Base-by-base conservation (phyloP, 2,797 vertebrate species). In the Enteromius trimaculatus region DNA sequence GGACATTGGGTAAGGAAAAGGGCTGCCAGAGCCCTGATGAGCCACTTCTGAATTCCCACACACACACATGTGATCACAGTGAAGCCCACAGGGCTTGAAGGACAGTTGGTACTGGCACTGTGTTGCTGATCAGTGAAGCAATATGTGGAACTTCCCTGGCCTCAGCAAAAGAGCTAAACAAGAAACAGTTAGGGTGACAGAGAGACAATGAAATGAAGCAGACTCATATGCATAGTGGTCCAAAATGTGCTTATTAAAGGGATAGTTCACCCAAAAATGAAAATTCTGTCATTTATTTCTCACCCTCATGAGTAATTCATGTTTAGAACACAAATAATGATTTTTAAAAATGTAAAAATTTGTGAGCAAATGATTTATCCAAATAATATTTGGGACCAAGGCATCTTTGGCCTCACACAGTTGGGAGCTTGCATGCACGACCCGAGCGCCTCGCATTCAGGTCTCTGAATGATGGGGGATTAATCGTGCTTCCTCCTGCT, bases 1-100 rank as follows among this genome's bases (percentile, higher is more conserved):
- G 91, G 89, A 92, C 92, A 91, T 60, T 68, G 86, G 84, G 88
- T 80, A 88, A 88, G 87, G 80, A 78, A 64, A 80, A 58, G 81
- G 83, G 79, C 55, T 88, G 91, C 90, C 92, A 90, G 81, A 84
- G 53, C 72, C 85, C 85, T 86, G 39, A 58, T 62, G 9, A 72
- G 75, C 31, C 69, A 84, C 60, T 39, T 74, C 49, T 81, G 51
- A 75, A 69, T 81, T 42, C 70, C 58, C 76, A 68, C 60, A 64
- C 79, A 79, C 64, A 65, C 55, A 79, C 76, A 82, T 84, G 77
- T 66, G 70, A 80, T 34, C 4, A 26, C 21, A 77, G 58, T 74
- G 47, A 53, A 82, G 62, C 34, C 42, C 44, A 51, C 70, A 53
- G 44, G 72, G n/a, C 23, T 47, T 58, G 17, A 14, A 77, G 62